Evolutionary conservation across 2,888 invertebrate genomes (phyloP), one percentile per base, ranked within the genome.

Genomic region (Conistra vaccinii): DNA sequence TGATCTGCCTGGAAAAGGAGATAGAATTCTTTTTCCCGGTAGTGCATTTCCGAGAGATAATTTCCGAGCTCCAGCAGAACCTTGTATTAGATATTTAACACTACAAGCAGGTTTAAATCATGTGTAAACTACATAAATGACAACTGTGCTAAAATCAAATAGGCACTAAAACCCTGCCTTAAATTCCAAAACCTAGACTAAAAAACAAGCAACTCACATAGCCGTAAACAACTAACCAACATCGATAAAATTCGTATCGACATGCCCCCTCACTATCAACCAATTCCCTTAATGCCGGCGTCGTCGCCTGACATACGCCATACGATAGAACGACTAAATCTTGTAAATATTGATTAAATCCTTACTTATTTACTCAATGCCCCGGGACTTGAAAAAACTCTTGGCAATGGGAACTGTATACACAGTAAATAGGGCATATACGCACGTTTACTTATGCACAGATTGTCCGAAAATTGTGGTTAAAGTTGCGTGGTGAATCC

Each of bases 281-380:
- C 91, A 91, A 92, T 91, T 90, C 90, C 90, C 90, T 85, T 91
- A 92, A 92, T 92, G 91, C 85, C 80, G 65, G 79, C 85, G 58
- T 89, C 85, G 89, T 85, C 90, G 80, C 78, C 85, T 87, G 89
- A 89, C 85, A 85, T 73, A 78, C 80, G 72, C 78, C 62, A 71
- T 63, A 69, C 81, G 81, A 81, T 78, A 79, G 80, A 81, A 67
- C 67, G 72, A 83, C 85, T 75, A 86, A 84, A 85, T 85, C 85
- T 83, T 85, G 84, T 89, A 83, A 87, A 87, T 87, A 89, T 89
- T 89, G 87, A 89, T 89, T 87, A 88, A 88, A 81, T 69, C 80
- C 68, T 87, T 76, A 82, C 69, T 85, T 88, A 87, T 88, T 82
- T 83, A 83, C 63, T 60, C n/a, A n/a, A 63, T 32, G 51, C 39